These are phyloP conservation scores for Gouania willdenowi DNA, from an alignment of 2,797 vertebrate genomes.

Conservation along the genomic window DNA sequence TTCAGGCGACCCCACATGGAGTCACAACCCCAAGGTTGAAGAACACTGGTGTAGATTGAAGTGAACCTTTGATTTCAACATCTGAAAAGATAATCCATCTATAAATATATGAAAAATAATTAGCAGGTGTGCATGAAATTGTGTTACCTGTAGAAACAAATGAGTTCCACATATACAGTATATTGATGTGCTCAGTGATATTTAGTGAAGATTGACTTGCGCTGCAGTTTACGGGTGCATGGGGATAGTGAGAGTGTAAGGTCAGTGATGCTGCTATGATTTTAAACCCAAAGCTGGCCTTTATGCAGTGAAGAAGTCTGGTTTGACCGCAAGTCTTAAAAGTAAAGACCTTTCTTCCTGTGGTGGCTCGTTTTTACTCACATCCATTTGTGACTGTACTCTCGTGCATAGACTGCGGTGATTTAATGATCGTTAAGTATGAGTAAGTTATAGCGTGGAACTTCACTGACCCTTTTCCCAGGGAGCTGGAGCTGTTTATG, in stretches of 20 bases:
- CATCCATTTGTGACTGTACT: conserved; percentile 8
- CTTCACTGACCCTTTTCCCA: conserved; percentile 52
- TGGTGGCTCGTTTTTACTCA: conserved; percentile 40
- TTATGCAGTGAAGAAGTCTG: conserved; percentile 26
- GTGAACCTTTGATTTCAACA: too few species aligned
- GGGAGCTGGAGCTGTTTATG: conserved; percentile 43
- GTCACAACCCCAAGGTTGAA: too few species aligned
- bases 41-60: too few species aligned
- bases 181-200: conserved; percentile 44
- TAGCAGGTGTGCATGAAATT: too few species aligned
- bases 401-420: conserved; percentile 14
- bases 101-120: too few species aligned
- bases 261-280: conserved; percentile 23
- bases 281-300: conserved; percentile 23
- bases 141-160: too few species aligned
- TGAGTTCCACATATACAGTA: conserved; percentile 28
- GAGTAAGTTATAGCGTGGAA: conserved; percentile 63
- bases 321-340: conserved; percentile 48
- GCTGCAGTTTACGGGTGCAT: conserved; percentile 39
- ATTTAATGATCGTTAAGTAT: conserved; percentile 55
- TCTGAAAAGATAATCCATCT: too few species aligned
- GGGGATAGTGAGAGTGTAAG: conserved; percentile 39
- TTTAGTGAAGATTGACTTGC: conserved; percentile 37
- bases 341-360: conserved; percentile 57
- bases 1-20: too few species aligned